These are phyloP conservation scores for Hycleus phaleratus DNA, from an alignment of 1,140 invertebrate species.

Conservation along the genomic window DNA sequence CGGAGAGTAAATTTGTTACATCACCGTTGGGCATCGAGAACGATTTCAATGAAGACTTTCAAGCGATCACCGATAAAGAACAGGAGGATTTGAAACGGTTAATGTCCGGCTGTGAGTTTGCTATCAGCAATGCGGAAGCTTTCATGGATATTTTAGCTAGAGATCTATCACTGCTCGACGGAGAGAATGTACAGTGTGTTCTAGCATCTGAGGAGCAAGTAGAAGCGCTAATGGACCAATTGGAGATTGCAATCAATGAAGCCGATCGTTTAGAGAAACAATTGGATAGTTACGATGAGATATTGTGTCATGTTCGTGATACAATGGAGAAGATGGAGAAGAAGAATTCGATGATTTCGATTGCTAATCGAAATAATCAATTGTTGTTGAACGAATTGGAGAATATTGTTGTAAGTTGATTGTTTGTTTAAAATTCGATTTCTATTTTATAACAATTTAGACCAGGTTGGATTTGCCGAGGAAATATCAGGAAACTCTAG, in stretches of 20 bases:
- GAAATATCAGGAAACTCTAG: slow-evolving; percentile 59
- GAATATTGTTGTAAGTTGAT: slow-evolving; percentile 60
- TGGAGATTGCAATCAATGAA: slow-evolving; percentile 72
- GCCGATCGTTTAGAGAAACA: slow-evolving; percentile 67
- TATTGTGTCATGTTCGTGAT: slow-evolving; percentile 71
- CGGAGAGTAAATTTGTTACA: slow-evolving; percentile 43
- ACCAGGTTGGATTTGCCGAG: slow-evolving; percentile 67
- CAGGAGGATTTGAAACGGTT: slow-evolving; percentile 61
- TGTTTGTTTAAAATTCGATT: slow-evolving; percentile 13
- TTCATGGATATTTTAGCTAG: slow-evolving; percentile 77
- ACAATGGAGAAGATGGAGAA: slow-evolving; percentile 86
- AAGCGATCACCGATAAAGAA: slow-evolving; percentile 77
- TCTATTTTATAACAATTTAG: slow-evolving; percentile 32
- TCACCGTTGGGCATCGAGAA: slow-evolving; percentile 44
- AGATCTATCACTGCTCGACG: slow-evolving; percentile 76
- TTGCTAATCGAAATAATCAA: slow-evolving; percentile 77
- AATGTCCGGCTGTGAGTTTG: slow-evolving; percentile 67
- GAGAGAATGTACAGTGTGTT: slow-evolving; percentile 49
- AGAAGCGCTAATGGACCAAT: slow-evolving; percentile 72
- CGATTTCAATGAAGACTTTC: slow-evolving; percentile 58
- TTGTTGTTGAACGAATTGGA: slow-evolving; percentile 71
- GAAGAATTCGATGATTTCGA: slow-evolving; percentile 83
- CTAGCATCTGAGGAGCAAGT: slow-evolving; percentile 57
- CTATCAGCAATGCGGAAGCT: slow-evolving; percentile 76
- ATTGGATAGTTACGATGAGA: slow-evolving; percentile 69